Conservation (phyloP, 2,797 vertebrate genomes). For the Lophius americanus region DNA sequence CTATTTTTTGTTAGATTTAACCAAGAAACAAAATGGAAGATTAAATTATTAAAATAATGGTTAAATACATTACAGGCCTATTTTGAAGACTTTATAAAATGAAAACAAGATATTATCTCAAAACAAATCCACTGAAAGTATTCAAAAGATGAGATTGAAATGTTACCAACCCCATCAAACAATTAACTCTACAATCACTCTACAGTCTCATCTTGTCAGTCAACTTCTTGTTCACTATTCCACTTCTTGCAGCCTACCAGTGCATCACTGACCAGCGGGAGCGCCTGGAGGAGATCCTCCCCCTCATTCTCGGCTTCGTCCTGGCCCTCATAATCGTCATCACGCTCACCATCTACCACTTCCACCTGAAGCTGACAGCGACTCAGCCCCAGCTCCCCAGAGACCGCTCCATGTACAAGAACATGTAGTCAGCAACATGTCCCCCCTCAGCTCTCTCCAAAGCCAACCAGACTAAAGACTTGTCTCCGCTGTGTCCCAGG, state of each 20-base stretch:
- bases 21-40: background rate
- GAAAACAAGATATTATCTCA: background rate
- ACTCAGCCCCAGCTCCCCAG: constrained; percentile 90
- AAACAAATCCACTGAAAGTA: background rate
- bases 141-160: background rate
- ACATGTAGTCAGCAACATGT: constrained; percentile 86
- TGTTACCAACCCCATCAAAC: background rate
- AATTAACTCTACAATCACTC: background rate
- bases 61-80: background rate
- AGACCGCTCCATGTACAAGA: constrained; percentile 97
- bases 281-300: constrained; percentile 93
- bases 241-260: constrained; percentile 81
- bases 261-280: constrained; percentile 95
- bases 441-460: constrained; percentile 34
- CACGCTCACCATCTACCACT: constrained; percentile 91
- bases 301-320: constrained; percentile 91
- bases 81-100: background rate
- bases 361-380: constrained; percentile 95
- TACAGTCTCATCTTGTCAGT: background rate
- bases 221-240: constrained; percentile 14
- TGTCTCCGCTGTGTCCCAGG: constrained; percentile 43
- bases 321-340: constrained; percentile 91
- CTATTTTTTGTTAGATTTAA: background rate
- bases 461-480: constrained; percentile 53
- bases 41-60: background rate